phyloP scores from a whole-genome alignment of 1,140 invertebrate genomes.

The Apis florea region DNA sequence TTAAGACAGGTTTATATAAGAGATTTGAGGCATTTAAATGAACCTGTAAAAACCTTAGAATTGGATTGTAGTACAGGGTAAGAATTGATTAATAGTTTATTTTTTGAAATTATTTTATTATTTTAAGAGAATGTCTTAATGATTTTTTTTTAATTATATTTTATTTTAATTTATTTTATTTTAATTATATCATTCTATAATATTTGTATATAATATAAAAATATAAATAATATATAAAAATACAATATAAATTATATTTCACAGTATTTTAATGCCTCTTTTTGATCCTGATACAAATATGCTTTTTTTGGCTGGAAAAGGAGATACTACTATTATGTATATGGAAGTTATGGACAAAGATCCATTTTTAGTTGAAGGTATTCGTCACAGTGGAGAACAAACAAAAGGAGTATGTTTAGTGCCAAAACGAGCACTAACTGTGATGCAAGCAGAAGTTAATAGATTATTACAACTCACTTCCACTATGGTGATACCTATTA shows the following conservation, averaged over 20 bases:
- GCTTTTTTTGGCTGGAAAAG: slow-evolving; percentile 96
- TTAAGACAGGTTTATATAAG: slow-evolving; percentile 92
- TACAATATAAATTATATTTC: slow-evolving; percentile 57
- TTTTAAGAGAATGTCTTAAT: neutral
- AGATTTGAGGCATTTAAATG: slow-evolving; percentile 90
- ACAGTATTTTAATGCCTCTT: slow-evolving; percentile 90
- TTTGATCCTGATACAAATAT: slow-evolving; percentile 96
- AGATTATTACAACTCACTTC: slow-evolving; percentile 92
- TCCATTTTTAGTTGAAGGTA: slow-evolving; percentile 91
- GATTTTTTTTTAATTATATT: too few relatives aligned
- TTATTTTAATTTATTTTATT: too few relatives aligned
- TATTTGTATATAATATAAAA: too few relatives aligned
- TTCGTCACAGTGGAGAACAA: slow-evolving; percentile 91
- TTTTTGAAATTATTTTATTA: neutral
- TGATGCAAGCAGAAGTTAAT: slow-evolving; percentile 98
- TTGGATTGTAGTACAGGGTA: slow-evolving; percentile 94
- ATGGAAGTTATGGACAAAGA: slow-evolving; percentile 92
- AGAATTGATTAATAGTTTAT: slow-evolving; percentile 46
- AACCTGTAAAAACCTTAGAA: slow-evolving; percentile 88
- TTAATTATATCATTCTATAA: too few relatives aligned
- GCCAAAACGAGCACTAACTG: slow-evolving; percentile 93
- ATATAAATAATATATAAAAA: neutral
- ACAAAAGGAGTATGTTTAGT: slow-evolving; percentile 95
- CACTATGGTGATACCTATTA: slow-evolving; percentile 92
- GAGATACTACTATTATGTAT: slow-evolving; percentile 92